phyloP scores from a whole-genome alignment of 2,113 vertebrate species.

The Junco hyemalis region DNA sequence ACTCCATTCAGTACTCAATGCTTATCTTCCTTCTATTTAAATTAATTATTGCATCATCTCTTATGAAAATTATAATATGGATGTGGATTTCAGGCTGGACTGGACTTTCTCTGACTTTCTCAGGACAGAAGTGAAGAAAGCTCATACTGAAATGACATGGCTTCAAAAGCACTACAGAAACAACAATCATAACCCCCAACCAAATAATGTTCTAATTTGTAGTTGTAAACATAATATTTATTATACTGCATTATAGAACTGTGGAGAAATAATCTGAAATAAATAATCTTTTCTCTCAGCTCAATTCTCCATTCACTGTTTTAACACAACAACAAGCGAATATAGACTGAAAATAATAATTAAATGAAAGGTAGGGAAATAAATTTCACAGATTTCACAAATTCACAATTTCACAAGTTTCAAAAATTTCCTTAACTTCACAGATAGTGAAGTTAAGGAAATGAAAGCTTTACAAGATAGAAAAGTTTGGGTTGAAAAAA shows the following conservation, averaged over 20 bases:
- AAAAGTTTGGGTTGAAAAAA: neutral
- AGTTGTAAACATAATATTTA: neutral
- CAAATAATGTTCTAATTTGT: neutral
- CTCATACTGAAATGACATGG: neutral
- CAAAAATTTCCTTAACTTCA: neutral
- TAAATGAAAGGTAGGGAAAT: neutral
- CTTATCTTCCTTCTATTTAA: neutral
- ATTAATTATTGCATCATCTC: neutral
- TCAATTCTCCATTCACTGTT: neutral
- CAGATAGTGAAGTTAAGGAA: neutral
- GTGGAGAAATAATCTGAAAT: neutral
- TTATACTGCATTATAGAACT: neutral
- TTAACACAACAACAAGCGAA: neutral
- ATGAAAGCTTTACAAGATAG: neutral
- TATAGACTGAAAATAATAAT: neutral
- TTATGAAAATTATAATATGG: neutral
- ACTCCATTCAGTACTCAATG: neutral
- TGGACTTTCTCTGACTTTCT: neutral
- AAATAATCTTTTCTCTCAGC: neutral
- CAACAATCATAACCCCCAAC: neutral
- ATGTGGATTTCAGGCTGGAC: neutral
- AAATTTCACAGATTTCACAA: neutral
- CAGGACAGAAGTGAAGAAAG: neutral
- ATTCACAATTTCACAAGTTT: neutral
- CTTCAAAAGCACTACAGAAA: neutral